Percentiles rank a stretch among this genome's conserved stretches.
phyloP scores from a whole-genome alignment of 2,888 invertebrate species.

The Zele albiditarsus region DNA sequence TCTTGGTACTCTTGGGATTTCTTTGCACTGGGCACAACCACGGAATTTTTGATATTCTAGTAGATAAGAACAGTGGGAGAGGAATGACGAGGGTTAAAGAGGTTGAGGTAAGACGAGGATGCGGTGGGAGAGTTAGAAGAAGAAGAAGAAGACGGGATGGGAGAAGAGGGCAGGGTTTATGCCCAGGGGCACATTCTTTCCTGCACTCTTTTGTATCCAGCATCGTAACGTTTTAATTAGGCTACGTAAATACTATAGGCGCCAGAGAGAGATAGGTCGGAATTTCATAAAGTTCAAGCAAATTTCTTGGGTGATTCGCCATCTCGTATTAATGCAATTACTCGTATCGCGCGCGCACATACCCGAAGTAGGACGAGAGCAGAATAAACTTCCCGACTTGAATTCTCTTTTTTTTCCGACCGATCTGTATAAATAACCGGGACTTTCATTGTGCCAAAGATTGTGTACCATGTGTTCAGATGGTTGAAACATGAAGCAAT shows the following conservation, averaged over 20 bases:
- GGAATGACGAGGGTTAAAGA: slow-evolving; percentile 16
- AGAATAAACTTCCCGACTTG: slow-evolving; percentile 14
- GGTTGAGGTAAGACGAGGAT: background rate
- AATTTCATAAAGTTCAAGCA: slow-evolving; percentile 39
- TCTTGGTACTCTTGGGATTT: slow-evolving; percentile 18
- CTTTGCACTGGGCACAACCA: slow-evolving; percentile 5
- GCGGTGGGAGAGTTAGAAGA: slow-evolving; percentile 6
- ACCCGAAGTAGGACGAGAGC: slow-evolving; percentile 31
- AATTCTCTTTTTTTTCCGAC: background rate
- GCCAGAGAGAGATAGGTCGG: slow-evolving; percentile 27
- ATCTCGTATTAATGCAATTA: slow-evolving; percentile 21
- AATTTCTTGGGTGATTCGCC: slow-evolving; percentile 9
- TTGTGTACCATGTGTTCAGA: background rate
- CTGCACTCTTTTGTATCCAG: slow-evolving; percentile 28
- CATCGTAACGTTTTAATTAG: slow-evolving; percentile 48
- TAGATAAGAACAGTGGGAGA: slow-evolving; percentile 45
- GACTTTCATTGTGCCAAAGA: background rate
- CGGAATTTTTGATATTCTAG: slow-evolving; percentile 28
- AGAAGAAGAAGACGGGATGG: slow-evolving; percentile 2
- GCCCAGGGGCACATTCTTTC: slow-evolving; percentile 24
- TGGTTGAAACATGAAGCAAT: background rate
- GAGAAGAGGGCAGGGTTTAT: slow-evolving; percentile 18
- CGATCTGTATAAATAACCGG: background rate
- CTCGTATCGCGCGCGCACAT: slow-evolving; percentile 31
- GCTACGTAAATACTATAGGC: slow-evolving; percentile 43